phyloP scores from a whole-genome alignment of 2,113 vertebrate species.

The Patagioenas fasciata region DNA sequence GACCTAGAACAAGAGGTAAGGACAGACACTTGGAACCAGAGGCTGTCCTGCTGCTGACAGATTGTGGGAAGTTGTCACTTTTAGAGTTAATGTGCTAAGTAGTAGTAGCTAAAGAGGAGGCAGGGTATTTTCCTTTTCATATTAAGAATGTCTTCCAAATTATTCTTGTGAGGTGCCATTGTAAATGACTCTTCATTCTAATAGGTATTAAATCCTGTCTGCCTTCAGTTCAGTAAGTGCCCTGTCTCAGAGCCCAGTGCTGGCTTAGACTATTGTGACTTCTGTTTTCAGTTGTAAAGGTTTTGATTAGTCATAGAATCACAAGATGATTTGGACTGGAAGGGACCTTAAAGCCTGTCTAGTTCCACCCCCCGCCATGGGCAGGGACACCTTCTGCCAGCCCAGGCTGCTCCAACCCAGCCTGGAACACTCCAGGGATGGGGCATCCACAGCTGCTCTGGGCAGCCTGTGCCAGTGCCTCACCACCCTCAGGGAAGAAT shows the following conservation, averaged over 20 bases:
- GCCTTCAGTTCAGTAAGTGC: neutral
- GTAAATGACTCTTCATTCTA: neutral
- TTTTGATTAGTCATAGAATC: neutral
- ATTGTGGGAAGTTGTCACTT: neutral
- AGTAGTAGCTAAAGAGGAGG: neutral
- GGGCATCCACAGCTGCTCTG: neutral
- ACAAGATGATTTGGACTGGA: too few species aligned
- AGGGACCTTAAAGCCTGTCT: too few species aligned
- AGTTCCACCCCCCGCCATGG: too few species aligned
- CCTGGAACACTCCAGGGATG: neutral
- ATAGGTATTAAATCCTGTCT: neutral
- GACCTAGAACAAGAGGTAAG: conserved; percentile 95
- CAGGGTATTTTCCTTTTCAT: neutral
- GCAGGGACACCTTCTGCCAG: too few species aligned
- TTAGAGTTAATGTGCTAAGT: neutral
- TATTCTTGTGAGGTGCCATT: neutral
- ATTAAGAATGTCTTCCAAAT: neutral
- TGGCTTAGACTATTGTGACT: neutral
- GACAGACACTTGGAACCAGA: neutral
- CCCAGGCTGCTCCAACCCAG: too few species aligned
- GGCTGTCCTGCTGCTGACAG: neutral
- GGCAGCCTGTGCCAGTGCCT: neutral
- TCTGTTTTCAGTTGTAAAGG: neutral
- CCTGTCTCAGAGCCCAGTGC: neutral
- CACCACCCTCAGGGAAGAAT: too few species aligned